Conservation (phyloP, 2,113 vertebrate species). For the Paradisaea rubra region DNA sequence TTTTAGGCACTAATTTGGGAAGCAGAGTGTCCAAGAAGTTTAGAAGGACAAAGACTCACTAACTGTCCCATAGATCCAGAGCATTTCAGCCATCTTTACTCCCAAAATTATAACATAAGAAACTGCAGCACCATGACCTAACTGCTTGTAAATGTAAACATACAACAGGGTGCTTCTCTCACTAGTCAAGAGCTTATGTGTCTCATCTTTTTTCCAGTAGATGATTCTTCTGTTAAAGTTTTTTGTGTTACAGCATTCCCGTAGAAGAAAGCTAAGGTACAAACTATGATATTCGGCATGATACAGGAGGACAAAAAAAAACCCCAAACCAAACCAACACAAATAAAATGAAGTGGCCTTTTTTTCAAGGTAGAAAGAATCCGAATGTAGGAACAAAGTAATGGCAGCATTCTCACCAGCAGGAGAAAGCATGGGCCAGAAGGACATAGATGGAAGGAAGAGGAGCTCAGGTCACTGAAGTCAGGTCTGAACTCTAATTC, state of each 20-base stretch:
- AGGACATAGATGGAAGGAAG: background rate
- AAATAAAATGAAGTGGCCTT: background rate
- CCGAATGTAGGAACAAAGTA: background rate
- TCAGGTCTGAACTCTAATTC: background rate
- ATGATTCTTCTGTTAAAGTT: background rate
- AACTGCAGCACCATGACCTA: background rate
- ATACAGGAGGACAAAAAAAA: background rate
- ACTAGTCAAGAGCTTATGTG: background rate
- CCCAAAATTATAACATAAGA: background rate
- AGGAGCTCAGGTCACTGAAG: background rate
- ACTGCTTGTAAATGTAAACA: background rate
- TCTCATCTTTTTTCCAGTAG: background rate
- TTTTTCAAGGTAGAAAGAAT: background rate
- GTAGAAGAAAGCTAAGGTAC: background rate
- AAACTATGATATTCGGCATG: background rate
- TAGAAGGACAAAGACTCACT: background rate
- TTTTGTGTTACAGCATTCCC: background rate
- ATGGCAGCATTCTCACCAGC: background rate
- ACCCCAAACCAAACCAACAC: rapidly evolving
- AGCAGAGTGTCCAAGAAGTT: background rate
- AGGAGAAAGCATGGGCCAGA: background rate
- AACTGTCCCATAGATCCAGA: background rate
- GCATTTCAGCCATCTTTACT: background rate
- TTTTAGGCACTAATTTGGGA: background rate
- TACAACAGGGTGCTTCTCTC: background rate